Evolutionary conservation across 2,113 vertebrate genomes (phyloP).

Genomic region (Nettapus auritus): DNA sequence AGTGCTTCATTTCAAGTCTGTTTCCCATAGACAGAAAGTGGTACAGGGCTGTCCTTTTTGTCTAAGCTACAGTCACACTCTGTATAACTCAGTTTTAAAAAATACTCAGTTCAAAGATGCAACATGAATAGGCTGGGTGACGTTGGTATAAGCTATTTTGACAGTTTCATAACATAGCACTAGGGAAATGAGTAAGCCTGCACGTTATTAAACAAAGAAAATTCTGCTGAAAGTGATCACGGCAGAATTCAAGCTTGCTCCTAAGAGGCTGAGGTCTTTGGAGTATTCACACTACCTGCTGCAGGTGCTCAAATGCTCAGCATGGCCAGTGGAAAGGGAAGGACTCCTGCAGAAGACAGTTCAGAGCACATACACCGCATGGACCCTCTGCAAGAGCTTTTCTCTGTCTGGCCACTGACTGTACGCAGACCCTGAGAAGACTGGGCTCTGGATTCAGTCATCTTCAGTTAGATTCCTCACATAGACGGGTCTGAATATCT

Average conservation of each 20-base stretch:
- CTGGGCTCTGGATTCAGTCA: neutral
- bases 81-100: neutral
- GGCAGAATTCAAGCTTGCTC: neutral
- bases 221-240: neutral
- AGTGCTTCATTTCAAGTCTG: neutral
- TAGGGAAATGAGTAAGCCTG: neutral
- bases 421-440: neutral
- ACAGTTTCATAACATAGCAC: neutral
- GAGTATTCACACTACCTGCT: neutral
- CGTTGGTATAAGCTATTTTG: neutral
- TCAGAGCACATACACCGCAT: neutral
- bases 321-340: neutral
- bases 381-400: neutral
- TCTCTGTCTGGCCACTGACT: neutral
- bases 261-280: neutral
- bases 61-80: neutral
- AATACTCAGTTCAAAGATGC: neutral
- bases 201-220: neutral
- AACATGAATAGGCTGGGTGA: neutral
- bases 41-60: neutral
- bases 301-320: neutral
- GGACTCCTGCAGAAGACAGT: neutral
- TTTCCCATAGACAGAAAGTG: neutral
- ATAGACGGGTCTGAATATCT: neutral
- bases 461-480: neutral